Evolutionary conservation across 2,888 invertebrate species (phyloP), one percentile per base, ranked within the genome.

Genomic region (Drosophila formosana): DNA sequence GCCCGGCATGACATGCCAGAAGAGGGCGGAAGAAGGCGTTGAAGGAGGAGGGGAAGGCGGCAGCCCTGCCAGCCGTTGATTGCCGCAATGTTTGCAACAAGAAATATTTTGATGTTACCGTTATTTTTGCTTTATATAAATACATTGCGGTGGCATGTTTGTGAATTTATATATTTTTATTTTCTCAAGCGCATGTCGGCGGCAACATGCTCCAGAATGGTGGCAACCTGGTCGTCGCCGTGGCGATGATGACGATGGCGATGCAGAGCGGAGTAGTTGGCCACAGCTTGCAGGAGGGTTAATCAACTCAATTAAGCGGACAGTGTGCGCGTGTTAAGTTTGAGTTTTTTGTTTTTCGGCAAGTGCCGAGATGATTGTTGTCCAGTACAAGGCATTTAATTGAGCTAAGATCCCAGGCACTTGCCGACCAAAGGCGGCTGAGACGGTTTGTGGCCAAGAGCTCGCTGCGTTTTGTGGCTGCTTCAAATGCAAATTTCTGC

Each of bases 291-390:
- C 37, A 53, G 62, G 50, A 57, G 65, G 69, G 61, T 88, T 88
- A 84, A 86, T 86, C 85, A 86, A 87, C 89, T 89, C 86, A 86
- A 86, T 86, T 89, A 89, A 86, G 80, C 80, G 52, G 69, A 62
- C 66, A 58, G 72, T 76, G 75, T 77, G 87, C 79, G 84, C 82
- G 82, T 87, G 82, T 49, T 50, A 41, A 47, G 46, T 52, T 61
- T 45, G 26, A 26, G 43, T 45, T 8, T n/a, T 43, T 61, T 37
- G 6, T 41, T 66, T 66, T 73, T 73, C 46, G 66, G 69, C 68
- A 72, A 80, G 74, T 83, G 67, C 60, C 55, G 72, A 63, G 74
- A 61, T 73, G 78, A 65, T 66, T 55, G 64, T 62, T 73, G 65
- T 57, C 37, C 67, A 66, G 67, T 79, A 87, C 82, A 84, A 67